Base-by-base conservation (phyloP, 1,140 invertebrate genomes). In the Cydia fagiglandana region DNA sequence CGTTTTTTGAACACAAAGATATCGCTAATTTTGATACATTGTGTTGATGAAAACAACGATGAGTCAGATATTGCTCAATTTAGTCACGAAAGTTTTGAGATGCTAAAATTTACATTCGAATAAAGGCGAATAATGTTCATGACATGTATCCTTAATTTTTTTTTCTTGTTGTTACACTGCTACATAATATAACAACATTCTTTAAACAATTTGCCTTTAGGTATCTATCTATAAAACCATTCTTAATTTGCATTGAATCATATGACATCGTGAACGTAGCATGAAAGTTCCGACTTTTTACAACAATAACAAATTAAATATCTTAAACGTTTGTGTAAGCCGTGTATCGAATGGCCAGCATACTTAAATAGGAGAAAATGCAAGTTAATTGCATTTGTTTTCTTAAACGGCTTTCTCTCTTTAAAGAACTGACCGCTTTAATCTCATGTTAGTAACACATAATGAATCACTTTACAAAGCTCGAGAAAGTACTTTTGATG, bases 301-400 rank as follows among this genome's bases (percentile, higher is more conserved):
- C 56, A 64, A 64, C 17, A 24, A 30, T 2, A 30, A 64, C 24
- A 64, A 64, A 28, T 70, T 70, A 20, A 34, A 38, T 7, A 17
- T 38, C 4, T 38, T 38, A 70, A 70, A 17, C n/a, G 15, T 41
- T 41, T 70, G 9, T 38, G 12, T 70, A 41, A n/a, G n/a, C 66
- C n/a, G 34, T 70, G 66, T 41, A 70, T 70, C 66, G 13, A 41
- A 70, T 41, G 30, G 34, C 66, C 30, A 70, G 66, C 38, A 70
- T 70, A 70, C 30, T 17, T 70, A 38, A 70, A 38, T 70, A 70
- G 20, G 66, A 70, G 66, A 70, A 70, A 70, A 70, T 70, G 34
- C 66, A 70, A 15, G 66, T 70, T 70, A 70, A 70, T 70, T 70
- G 17, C 66, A 41, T 70, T 70, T 70, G 66, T 70, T 70, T n/a